Conservation (phyloP, 2,888 invertebrate species). For the Lagria hirta region DNA sequence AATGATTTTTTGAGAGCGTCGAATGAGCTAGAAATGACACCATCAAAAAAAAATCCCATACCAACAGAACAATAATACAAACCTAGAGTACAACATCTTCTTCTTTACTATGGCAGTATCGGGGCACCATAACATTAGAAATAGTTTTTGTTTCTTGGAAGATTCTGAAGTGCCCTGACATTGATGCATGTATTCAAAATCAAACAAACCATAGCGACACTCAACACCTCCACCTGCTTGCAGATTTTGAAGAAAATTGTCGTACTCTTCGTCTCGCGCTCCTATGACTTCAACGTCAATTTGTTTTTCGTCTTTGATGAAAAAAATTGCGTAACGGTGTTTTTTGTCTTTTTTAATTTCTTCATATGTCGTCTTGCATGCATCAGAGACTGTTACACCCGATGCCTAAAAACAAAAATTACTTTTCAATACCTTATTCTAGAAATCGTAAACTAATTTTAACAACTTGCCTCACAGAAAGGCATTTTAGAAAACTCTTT, state of each 20-base stretch:
- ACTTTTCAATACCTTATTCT: background rate
- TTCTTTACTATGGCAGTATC: slow-evolving; percentile 93
- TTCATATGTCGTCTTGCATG: slow-evolving; percentile 92
- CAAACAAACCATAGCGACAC: slow-evolving; percentile 97
- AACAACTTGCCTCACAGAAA: background rate
- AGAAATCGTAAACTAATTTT: background rate
- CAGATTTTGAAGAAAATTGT: slow-evolving; percentile 90
- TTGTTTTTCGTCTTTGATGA: slow-evolving; percentile 93
- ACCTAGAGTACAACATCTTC: slow-evolving; percentile 83
- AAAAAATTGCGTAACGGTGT: slow-evolving; percentile 95
- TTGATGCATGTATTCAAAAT: slow-evolving; percentile 97
- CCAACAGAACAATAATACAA: slow-evolving; percentile 6
- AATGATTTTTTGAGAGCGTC: slow-evolving; percentile 97
- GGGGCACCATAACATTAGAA: slow-evolving; percentile 98
- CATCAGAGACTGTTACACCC: slow-evolving; percentile 94
- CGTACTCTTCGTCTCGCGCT: slow-evolving; percentile 87
- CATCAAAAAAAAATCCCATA: slow-evolving; percentile 2
- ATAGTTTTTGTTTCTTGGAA: slow-evolving; percentile 96
- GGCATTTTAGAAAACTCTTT: too few species aligned
- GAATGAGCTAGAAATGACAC: slow-evolving; percentile 77
- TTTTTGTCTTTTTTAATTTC: slow-evolving; percentile 98
- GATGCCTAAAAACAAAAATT: slow-evolving; percentile 71
- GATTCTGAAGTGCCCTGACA: slow-evolving; percentile 96
- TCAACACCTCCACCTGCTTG: slow-evolving; percentile 89
- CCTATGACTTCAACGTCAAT: slow-evolving; percentile 94